Percentiles rank a stretch among this genome's conserved stretches.
Evolutionary conservation across 2,797 vertebrate genomes (phyloP).

Genomic region (Gadopsis bispinosus): DNA sequence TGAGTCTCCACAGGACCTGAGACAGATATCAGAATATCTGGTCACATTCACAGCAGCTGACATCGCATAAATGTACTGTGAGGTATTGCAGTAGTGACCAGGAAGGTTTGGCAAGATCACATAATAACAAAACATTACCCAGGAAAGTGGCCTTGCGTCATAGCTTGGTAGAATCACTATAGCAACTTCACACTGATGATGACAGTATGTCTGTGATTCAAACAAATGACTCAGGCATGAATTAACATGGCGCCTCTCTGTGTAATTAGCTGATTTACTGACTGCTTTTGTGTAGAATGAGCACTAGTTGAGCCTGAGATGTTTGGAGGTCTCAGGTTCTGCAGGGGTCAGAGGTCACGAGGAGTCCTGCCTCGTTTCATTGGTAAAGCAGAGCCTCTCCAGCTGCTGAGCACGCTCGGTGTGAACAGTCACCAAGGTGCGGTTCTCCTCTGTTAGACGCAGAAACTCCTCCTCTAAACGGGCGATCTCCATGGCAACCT

Average conservation of each 20-base stretch:
- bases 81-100: conserved; percentile 28
- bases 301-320: conserved; percentile 32
- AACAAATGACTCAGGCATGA: conserved; percentile 60
- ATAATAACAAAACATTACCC: conserved; percentile 43
- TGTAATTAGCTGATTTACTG: conserved; percentile 69
- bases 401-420: conserved; percentile 91
- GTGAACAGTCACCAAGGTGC: conserved; percentile 90
- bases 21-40: conserved; percentile 47
- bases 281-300: conserved; percentile 33
- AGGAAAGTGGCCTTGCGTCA: conserved; percentile 46
- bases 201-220: conserved; percentile 47
- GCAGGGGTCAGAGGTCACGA: conserved; percentile 87
- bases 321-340: conserved; percentile 60
- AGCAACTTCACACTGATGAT: conserved; percentile 47
- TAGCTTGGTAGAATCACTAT: conserved; percentile 36
- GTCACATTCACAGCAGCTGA: conserved; percentile 52
- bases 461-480: conserved; percentile 92
- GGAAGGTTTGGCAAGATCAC: conserved; percentile 37
- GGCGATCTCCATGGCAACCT: conserved; percentile 89
- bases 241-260: conserved; percentile 45
- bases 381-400: conserved; percentile 91
- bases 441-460: conserved; percentile 93
- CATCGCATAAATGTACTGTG: conserved; percentile 10
- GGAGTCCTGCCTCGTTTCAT: conserved; percentile 90
- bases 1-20: conserved; percentile 64